A percentile compares a stretch with the other conserved stretches of the same genome.
Conservation (phyloP, 2,888 invertebrate species). For the Eugnorisma glareosa region DNA sequence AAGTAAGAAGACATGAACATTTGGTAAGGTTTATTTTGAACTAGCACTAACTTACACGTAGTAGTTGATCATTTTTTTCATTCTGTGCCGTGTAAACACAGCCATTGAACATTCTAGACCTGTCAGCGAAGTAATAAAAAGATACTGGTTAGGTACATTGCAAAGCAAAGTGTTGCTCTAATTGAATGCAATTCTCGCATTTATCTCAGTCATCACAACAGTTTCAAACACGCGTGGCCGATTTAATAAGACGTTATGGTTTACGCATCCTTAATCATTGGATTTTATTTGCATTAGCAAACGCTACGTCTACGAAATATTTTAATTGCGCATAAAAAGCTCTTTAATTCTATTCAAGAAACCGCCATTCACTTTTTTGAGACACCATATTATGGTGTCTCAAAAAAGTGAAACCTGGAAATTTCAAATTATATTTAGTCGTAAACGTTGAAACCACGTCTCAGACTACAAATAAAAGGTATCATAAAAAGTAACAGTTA, state of each 20-base stretch:
- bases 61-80: neutral
- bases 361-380: no score
- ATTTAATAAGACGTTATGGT: constrained; percentile 34
- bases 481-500: neutral
- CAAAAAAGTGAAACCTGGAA: neutral
- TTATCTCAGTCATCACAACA: constrained; percentile 32
- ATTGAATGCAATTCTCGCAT: constrained; percentile 18
- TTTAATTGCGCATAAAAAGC: constrained; percentile 5
- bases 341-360: constrained; percentile 1
- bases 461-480: neutral
- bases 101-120: neutral
- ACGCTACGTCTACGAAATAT: constrained; percentile 3
- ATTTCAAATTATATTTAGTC: neutral
- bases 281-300: constrained; percentile 37
- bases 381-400: neutral
- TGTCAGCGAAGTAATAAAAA: neutral
- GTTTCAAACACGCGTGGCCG: constrained; percentile 33
- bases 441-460: neutral
- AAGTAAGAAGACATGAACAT: neutral
- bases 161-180: constrained; percentile 1
- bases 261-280: constrained; percentile 50
- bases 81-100: neutral
- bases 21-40: neutral
- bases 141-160: neutral
- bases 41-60: neutral